phyloP scores from a whole-genome alignment of 2,113 vertebrate species.

The Puntigrus tetrazona region DNA sequence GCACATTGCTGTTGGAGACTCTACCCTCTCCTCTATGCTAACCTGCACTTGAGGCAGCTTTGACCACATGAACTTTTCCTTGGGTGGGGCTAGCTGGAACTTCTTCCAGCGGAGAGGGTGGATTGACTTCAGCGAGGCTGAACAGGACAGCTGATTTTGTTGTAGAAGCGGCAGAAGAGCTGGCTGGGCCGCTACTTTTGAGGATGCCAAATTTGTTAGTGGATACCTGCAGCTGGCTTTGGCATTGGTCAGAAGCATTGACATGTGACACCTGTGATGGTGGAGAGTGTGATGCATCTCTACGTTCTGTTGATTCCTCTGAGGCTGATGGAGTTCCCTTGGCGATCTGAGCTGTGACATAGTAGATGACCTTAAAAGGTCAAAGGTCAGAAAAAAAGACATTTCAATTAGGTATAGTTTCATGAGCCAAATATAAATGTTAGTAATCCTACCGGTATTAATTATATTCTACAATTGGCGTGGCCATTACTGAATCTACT shows the following conservation, averaged over 20 bases:
- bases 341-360: constrained; percentile 79
- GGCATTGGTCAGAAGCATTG: constrained; percentile 77
- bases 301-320: constrained; percentile 69
- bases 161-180: constrained; percentile 59
- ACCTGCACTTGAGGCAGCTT: constrained; percentile 65
- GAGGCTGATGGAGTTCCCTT: constrained; percentile 67
- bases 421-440: not conserved
- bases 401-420: constrained; percentile 7
- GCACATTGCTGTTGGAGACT: constrained; percentile 50
- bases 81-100: constrained; percentile 48
- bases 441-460: not conserved
- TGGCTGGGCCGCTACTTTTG: constrained; percentile 18
- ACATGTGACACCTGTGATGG: constrained; percentile 80
- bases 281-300: constrained; percentile 66
- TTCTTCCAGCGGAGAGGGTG: constrained; percentile 56
- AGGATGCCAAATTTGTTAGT: constrained; percentile 60
- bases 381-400: constrained; percentile 23
- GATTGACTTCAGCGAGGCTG: constrained; percentile 68
- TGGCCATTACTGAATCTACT: not conserved
- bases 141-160: constrained; percentile 70
- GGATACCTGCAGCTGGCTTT: constrained; percentile 70
- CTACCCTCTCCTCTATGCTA: constrained; percentile 68
- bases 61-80: constrained; percentile 52
- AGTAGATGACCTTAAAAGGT: constrained; percentile 76
- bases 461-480: not conserved